Evolutionary conservation across 2,888 invertebrate genomes (phyloP), one percentile per base, ranked within the genome.

Genomic region (Drosophila subsilvestris): DNA sequence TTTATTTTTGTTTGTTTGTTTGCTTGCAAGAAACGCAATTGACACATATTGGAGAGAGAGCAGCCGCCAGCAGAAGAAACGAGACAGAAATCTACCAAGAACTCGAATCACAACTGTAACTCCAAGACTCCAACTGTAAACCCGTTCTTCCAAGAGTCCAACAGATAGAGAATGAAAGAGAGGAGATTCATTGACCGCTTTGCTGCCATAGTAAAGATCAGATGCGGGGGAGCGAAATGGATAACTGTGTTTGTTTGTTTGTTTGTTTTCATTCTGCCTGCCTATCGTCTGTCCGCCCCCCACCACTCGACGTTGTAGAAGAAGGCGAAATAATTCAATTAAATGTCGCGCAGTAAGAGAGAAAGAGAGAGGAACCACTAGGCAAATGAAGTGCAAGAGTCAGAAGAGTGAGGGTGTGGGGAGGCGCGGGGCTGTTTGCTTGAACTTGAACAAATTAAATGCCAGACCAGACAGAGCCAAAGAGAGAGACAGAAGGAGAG

Each of bases 361-460:
- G 57, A 45, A 62, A 60, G 55, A 59, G 62, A 67, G 58, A 55
- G 49, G 68, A 60, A 54, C 65, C 71, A 58, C 66, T 56, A 81
- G 65, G 53, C 69, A 83, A 76, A 80, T 74, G 68, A 80, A 80
- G 75, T 74, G 72, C 63, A 57, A 71, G 62, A 61, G 54, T 55
- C 67, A 66, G 54, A 60, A 22, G 45, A 50, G 59, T 29, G 50
- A 32, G 27, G 56, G 54, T 20, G 48, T 44, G 27, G 50, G 48
- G 25, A 25, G 44, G 74, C 48, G 47, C 25, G 12, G 44, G 42
- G 53, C 55, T 44, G 58, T 56, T 63, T 53, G 68, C 61, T 63
- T 81, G 83, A 83, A 83, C 87, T 83, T 83, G 80, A 78, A 56
- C 69, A 77, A 78, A 63, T 76, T 72, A 70, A 77, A 67, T 75